Evolutionary conservation across 2,888 invertebrate genomes (phyloP), one percentile per base, ranked within the genome.

Genomic region (Meganola albula): DNA sequence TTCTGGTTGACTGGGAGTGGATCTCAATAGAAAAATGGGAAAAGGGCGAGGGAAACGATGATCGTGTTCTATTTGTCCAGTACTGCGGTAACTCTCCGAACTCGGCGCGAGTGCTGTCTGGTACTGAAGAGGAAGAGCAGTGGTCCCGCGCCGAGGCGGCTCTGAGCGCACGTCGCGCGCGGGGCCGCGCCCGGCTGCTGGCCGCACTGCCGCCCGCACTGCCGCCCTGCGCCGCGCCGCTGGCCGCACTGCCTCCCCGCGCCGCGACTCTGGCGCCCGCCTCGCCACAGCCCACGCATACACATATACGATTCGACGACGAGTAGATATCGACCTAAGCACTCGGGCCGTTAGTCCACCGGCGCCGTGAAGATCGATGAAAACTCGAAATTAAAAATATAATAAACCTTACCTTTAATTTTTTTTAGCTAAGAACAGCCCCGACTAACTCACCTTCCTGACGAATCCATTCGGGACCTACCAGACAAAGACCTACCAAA

Each of bases 121-220:
- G 90, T 1, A 87, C 90, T 1, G 92, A 92, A 41, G 96, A 96
- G 65, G 78, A 87, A 20, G 74, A 80, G 11, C 97, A 97, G 74
- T 97, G 96, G 96, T 74, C 90, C 10, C 93, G 93, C 61, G 92
- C 96, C 21, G 82, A 87, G 45, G 72, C 74, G 7, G 74, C 73
- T 13, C 65, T 74, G n/a, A 37, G 50, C 0, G 68, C 66, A 25
- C 67, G 74, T 1, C 89, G 90, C 22, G 84, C 87, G 56, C 82
- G 91, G 36, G 65, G 65, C 0, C 62, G 67, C 24, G 38, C 35
- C 22, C 38, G 60, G 12, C 27, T 63, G 32, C 55, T 64, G 27
- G 42, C n/a, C 63, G 8, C 34, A 14, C 12, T 25, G 23, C 24
- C 43, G 38, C 33, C 9, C 44, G 39, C 35, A 40, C 37, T n/a